These are phyloP conservation scores for Cheilosia soror DNA, from an alignment of 2,888 invertebrate species.

Conservation along the genomic window DNA sequence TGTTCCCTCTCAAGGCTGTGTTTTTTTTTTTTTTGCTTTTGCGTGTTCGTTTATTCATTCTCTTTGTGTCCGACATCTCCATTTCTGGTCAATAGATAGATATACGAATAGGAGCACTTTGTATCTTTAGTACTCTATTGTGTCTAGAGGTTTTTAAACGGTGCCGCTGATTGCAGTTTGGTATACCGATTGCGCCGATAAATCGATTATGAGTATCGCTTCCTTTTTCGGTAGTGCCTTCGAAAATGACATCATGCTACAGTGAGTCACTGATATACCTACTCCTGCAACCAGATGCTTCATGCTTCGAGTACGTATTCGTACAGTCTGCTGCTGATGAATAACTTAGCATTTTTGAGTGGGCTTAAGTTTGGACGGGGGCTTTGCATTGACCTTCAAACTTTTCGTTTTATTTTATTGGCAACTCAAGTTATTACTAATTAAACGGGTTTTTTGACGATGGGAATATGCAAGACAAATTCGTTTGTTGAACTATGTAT, in stretches of 20 bases:
- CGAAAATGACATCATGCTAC: slow-evolving; percentile 51
- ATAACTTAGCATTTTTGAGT: slow-evolving; percentile 55
- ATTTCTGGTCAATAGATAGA: slow-evolving; percentile 1
- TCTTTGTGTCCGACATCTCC: slow-evolving; percentile 37
- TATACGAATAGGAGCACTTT: neutral
- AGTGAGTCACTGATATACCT: slow-evolving; percentile 34
- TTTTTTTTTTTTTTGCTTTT: slow-evolving; percentile 8
- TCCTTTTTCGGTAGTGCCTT: slow-evolving; percentile 12
- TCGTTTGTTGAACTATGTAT: slow-evolving; percentile 15
- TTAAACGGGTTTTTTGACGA: slow-evolving; percentile 19
- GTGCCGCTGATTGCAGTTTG: slow-evolving; percentile 10
- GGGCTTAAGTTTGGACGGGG: slow-evolving; percentile 22
- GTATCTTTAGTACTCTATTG: slow-evolving; percentile 8
- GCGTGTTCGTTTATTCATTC: slow-evolving; percentile 27
- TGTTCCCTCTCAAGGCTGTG: slow-evolving; percentile 58
- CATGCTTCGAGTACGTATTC: slow-evolving; percentile 3
- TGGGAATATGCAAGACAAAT: slow-evolving; percentile 6
- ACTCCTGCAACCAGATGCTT: slow-evolving; percentile 21
- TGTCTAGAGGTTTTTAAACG: slow-evolving; percentile 8
- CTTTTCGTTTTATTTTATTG: slow-evolving; percentile 8
- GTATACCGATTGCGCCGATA: neutral
- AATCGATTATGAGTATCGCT: neutral
- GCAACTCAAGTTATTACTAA: slow-evolving; percentile 14
- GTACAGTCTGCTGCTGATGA: slow-evolving; percentile 38
- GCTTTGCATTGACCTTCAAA: slow-evolving; percentile 64